Conservation (phyloP, 2,797 vertebrate species). For the Diceros bicornis region DNA sequence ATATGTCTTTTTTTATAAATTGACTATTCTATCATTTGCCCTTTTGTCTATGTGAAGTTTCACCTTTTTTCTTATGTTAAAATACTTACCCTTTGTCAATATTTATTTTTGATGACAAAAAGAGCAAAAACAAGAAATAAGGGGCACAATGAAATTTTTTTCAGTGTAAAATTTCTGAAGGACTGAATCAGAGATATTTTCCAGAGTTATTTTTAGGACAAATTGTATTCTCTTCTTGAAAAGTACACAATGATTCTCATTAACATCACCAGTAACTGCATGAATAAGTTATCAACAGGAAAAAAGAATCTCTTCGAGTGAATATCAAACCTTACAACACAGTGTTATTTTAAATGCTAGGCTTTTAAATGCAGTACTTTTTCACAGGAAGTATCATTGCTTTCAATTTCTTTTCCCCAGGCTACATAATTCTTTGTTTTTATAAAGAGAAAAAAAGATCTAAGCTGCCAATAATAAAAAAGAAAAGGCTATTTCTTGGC, state of each 20-base stretch:
- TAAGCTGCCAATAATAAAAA: constrained; percentile 79
- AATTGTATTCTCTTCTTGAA: constrained; percentile 73
- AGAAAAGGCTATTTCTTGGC: constrained; percentile 81
- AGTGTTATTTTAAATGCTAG: constrained; percentile 73
- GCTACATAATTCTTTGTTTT: constrained; percentile 75
- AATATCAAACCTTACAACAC: constrained; percentile 68
- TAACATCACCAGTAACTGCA: constrained; percentile 68
- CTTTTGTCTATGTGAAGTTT: constrained; percentile 32
- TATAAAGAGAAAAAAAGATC: constrained; percentile 75
- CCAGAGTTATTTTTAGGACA: constrained; percentile 69
- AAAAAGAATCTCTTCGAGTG: constrained; percentile 39
- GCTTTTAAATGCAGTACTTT: constrained; percentile 69
- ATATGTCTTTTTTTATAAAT: constrained; percentile 5
- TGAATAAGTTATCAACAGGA: constrained; percentile 77
- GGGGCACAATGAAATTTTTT: constrained; percentile 50
- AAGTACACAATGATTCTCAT: constrained; percentile 75
- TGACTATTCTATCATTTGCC: not conserved
- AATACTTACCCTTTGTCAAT: constrained; percentile 27
- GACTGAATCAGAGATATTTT: constrained; percentile 68
- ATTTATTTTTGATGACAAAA: constrained; percentile 66
- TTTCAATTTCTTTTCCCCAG: constrained; percentile 49
- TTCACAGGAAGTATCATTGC: constrained; percentile 52
- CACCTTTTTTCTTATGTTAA: constrained; percentile 26
- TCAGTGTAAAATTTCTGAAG: constrained; percentile 54
- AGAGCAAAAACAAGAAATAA: constrained; percentile 63